phyloP scores from a whole-genome alignment of 2,888 invertebrate genomes.

The Cephus pygmeus region DNA sequence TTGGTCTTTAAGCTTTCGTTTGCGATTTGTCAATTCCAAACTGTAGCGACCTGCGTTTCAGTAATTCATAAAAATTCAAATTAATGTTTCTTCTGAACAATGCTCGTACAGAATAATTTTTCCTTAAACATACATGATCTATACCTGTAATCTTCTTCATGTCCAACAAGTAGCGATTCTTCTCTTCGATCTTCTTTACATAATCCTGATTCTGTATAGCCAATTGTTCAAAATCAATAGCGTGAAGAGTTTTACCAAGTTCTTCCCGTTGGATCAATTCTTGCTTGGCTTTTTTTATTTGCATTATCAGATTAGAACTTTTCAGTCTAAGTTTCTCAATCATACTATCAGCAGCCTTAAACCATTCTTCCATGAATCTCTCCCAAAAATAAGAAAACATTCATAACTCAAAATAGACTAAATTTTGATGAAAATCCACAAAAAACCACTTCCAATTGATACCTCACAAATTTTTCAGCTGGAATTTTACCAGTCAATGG shows the following conservation, averaged over 20 bases:
- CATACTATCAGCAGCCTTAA: conserved; percentile 69
- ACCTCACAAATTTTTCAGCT: conserved; percentile 70
- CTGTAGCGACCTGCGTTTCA: conserved; percentile 65
- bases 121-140: neutral
- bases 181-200: conserved; percentile 69
- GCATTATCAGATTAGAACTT: conserved; percentile 70
- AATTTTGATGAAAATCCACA: neutral
- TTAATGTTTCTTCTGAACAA: neutral
- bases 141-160: conserved; percentile 72
- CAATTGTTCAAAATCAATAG: conserved; percentile 75
- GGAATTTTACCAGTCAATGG: conserved; percentile 73
- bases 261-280: conserved; percentile 71
- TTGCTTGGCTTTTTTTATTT: conserved; percentile 69
- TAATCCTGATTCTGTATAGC: conserved; percentile 72
- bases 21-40: conserved; percentile 69
- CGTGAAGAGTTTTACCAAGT: conserved; percentile 70
- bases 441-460: conserved; percentile 2
- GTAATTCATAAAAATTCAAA: neutral
- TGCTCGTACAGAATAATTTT: neutral
- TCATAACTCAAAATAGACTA: neutral
- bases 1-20: conserved; percentile 70
- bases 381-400: neutral
- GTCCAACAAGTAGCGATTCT: conserved; percentile 68
- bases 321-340: conserved; percentile 72
- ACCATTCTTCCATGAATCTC: conserved; percentile 73